Base-by-base conservation (phyloP, 2,797 vertebrate species). In the Gadopsis bispinosus region DNA sequence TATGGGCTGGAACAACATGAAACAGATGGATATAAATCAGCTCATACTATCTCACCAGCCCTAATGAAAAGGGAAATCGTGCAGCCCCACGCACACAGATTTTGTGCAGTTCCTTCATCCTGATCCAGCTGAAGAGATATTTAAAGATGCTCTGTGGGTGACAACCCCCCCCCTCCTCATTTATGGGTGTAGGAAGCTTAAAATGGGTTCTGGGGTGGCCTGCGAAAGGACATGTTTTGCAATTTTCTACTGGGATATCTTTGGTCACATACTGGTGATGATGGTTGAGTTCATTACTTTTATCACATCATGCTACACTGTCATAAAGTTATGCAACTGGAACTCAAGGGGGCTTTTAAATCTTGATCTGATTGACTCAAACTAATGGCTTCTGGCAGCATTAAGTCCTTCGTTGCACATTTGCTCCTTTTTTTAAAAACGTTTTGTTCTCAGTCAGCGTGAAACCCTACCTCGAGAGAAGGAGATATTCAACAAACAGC, bases 21-120 rank as follows among this genome's bases (percentile, higher is more conserved):
- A 92, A 87, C 89, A 85, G 89, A 89, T 75, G 72, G 81, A 61
- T 84, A 89, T 91, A 91, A 93, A 92, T 93, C 91, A 89, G 82
- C 64, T 82, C 67, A 13, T 82, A 65, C 85, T 87, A 85, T 90
- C 81, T 87, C 86, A 77, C 80, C 86, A 88, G 62, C 79, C 43
- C 48, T 88, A 92, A 91, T 88, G 81, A 91, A 86, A 83, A 77
- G 66, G 60, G 79, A 87, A 83, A 79, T 65, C 53, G 20, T 62
- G 58, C 64, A 47, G 68, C 51, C 70, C 74, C 35, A 16, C 43
- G 58, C 78, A 39, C 69, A 72, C 73, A 55, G 74, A 83, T 85
- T 86, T 72, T 41, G 35, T 82, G 77, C 77, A 47, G 70, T 72
- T 82, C 80, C 86, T 93, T 91, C 85, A 88, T 91, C 73, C 50